A percentile compares a stretch with the other conserved stretches of the same genome.
Evolutionary conservation across 2,888 invertebrate species (phyloP).

Genomic region (Plebejus anna): DNA sequence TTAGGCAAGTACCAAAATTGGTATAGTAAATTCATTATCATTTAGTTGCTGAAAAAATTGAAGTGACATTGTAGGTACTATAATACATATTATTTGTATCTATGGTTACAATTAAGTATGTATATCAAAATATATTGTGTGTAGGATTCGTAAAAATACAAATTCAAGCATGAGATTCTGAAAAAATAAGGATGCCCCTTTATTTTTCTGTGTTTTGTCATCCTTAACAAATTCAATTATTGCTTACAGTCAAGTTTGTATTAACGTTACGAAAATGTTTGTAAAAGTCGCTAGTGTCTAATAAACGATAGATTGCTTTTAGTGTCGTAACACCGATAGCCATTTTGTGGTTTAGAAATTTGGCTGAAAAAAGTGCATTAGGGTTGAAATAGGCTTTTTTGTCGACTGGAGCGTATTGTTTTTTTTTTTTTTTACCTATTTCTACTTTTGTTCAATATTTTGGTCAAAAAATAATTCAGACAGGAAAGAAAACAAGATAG

Average conservation of each 20-base stretch:
- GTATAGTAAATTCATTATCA: neutral
- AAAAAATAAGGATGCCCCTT: neutral
- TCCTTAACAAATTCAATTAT: neutral
- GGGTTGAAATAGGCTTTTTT: neutral
- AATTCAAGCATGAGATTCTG: too few relatives aligned
- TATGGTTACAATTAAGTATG: too few relatives aligned
- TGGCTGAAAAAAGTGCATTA: neutral
- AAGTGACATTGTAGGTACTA: neutral
- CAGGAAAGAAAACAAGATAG: constrained; percentile 32
- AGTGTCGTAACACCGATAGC: neutral
- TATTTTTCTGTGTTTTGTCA: neutral
- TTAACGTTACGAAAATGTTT: neutral
- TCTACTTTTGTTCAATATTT: neutral
- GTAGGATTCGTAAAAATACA: too few relatives aligned
- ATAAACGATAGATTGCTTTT: neutral
- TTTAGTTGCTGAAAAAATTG: neutral
- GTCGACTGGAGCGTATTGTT: neutral
- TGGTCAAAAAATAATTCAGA: neutral
- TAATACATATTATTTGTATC: too few relatives aligned
- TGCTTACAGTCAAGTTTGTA: neutral
- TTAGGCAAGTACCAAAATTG: neutral
- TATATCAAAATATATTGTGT: too few relatives aligned
- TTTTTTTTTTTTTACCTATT: neutral
- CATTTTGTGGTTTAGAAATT: neutral
- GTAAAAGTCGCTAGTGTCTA: neutral